A percentile compares a stretch with the other conserved stretches of the same genome.
phyloP scores from a whole-genome alignment of 1,140 invertebrate genomes.

The Euura lappo region DNA sequence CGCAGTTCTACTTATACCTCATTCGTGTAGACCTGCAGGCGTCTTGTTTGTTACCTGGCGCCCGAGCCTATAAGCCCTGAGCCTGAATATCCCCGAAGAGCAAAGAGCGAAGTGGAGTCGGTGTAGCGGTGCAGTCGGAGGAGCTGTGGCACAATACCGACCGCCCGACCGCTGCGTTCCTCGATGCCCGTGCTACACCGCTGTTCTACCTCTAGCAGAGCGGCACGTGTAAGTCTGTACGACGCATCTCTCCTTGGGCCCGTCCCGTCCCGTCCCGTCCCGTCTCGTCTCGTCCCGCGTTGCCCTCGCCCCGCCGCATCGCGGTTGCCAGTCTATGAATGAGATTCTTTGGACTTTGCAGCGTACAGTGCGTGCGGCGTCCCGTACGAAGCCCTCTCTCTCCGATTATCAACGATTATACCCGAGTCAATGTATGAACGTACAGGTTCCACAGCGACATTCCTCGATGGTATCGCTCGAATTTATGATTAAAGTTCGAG shows the following conservation, averaged over 20 bases:
- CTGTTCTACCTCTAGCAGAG: slow-evolving; percentile 27
- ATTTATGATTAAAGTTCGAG: too few relatives aligned
- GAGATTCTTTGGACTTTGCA: slow-evolving; percentile 5
- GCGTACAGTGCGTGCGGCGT: not conserved
- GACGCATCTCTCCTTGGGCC: slow-evolving; percentile 18
- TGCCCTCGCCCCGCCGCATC: not conserved
- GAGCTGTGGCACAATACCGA: not conserved
- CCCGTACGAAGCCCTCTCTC: not conserved
- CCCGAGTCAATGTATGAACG: too few relatives aligned
- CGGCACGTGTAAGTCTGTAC: slow-evolving; percentile 11
- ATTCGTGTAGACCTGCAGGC: not conserved
- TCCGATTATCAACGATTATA: not conserved
- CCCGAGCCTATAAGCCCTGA: not conserved
- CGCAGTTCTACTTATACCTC: too few relatives aligned
- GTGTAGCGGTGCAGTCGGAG: not conserved
- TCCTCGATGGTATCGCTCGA: too few relatives aligned
- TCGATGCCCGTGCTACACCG: slow-evolving; percentile 17
- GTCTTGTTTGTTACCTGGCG: not conserved
- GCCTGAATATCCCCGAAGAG: not conserved
- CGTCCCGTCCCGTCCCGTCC: slow-evolving; percentile 21
- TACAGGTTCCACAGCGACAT: too few relatives aligned
- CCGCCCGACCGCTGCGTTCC: slow-evolving; percentile 17
- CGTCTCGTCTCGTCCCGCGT: slow-evolving; percentile 21
- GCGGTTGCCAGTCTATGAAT: not conserved
- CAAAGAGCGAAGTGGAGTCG: not conserved